Conservation (phyloP, 1,140 invertebrate genomes). For the Marisa cornuarietis region DNA sequence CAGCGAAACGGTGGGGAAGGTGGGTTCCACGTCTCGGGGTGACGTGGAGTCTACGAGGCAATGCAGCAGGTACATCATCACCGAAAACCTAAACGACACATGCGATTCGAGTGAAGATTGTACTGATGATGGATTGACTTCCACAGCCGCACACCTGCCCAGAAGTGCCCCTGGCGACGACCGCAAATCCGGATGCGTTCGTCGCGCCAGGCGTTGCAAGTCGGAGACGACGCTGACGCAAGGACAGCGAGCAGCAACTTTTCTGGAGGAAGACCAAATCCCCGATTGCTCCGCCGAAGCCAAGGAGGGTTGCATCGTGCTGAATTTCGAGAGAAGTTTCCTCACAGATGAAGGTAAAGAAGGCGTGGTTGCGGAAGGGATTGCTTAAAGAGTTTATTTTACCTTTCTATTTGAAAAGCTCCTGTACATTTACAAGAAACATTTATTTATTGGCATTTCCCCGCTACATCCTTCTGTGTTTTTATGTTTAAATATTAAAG, state of each 20-base stretch:
- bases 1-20: not conserved
- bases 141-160: not conserved
- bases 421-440: not conserved
- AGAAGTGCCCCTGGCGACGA: not conserved
- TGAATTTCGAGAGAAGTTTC: slow-evolving; percentile 6
- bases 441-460: not conserved
- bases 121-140: not conserved
- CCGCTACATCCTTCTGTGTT: not conserved
- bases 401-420: not conserved
- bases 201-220: not conserved
- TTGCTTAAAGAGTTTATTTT: not conserved
- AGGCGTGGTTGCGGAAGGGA: not conserved
- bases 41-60: not conserved
- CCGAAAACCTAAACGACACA: not conserved
- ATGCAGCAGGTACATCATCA: not conserved
- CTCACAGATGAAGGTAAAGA: slow-evolving; percentile 6
- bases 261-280: not conserved
- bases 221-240: not conserved
- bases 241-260: not conserved
- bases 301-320: slow-evolving; percentile 4
- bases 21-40: not conserved
- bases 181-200: not conserved
- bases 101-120: no score
- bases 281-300: not conserved
- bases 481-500: not conserved